Evolutionary conservation across 2,888 invertebrate species (phyloP).

Genomic region (Chloromyia formosa): DNA sequence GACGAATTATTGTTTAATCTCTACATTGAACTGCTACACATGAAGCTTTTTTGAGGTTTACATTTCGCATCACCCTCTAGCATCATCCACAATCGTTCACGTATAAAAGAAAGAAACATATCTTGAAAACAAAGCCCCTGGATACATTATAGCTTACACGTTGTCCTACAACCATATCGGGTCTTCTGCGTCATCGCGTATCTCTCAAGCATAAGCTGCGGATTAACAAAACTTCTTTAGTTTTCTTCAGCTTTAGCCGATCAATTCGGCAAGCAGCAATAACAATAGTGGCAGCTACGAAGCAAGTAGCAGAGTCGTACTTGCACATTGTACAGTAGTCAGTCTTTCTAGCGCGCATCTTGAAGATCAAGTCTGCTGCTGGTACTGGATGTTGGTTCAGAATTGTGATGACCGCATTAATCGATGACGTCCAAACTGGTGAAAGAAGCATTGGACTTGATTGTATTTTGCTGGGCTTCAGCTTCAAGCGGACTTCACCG

Average conservation of each 20-base stretch:
- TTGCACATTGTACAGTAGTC: conserved; percentile 3
- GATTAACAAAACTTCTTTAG: conserved; percentile 20
- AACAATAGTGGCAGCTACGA: background rate
- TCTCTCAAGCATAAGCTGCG: background rate
- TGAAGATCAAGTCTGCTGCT: background rate
- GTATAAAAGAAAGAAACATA: background rate
- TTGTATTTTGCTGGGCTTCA: background rate
- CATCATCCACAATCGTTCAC: background rate
- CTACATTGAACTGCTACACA: no score
- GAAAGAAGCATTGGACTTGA: conserved; percentile 18
- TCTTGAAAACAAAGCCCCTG: background rate
- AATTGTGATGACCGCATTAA: conserved; percentile 13
- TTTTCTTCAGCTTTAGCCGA: background rate
- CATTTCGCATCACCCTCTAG: background rate
- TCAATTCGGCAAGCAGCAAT: background rate
- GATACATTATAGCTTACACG: background rate
- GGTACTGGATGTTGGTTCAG: background rate
- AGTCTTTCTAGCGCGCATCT: background rate
- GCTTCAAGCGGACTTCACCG: no score
- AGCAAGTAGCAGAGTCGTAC: background rate
- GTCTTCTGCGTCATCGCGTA: background rate
- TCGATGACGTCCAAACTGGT: conserved; percentile 23
- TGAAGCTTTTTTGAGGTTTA: background rate
- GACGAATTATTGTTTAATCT: no score
- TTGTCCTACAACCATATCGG: background rate